Base-by-base conservation (phyloP, 2,797 vertebrate species). In the Rhabdophis nuchalis region DNA sequence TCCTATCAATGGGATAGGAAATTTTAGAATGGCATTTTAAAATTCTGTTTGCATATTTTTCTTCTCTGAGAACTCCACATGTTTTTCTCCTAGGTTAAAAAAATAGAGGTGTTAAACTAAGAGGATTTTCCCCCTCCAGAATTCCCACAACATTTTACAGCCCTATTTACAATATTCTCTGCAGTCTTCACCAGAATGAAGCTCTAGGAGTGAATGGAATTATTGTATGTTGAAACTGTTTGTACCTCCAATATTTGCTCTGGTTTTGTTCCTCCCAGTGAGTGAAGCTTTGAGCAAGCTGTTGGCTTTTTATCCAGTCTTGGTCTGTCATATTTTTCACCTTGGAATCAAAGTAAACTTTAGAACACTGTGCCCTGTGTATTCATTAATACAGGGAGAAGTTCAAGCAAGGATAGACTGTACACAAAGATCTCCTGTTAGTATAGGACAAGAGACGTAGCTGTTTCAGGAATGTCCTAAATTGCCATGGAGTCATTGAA, bases 191-290 rank as follows among this genome's bases (percentile, higher is more conserved):
- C 10, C 91, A 86, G 85, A 85, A 36, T 93, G 57, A 32, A 32
- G 92, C 89, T 57, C 27, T 46, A 93, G 92, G 20, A 18, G 14
- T 54, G 72, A 88, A 57, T 89, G 50, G 90, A 86, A 32, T 58
- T 87, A 36, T 36, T 82, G 87, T 92, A 54, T 61, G 50, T 56
- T 91, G 64, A 91, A 91, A 88, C 68, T 85, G 88, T 88, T 87
- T 87, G 52, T 52, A 54, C 46, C 54, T 82, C 93, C 89, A 91
- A 5, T 90, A 85, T 92, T 93, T 93, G 85, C 54, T 50, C 91
- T 16, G 29, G 18, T 9, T 92, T 92, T 85, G 61, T 90, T 85
- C 6, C 41, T 85, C 64, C 13, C n/a, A 46, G 9, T 18, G 56
- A n/a, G 82, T 9, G 60, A 93, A 88, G 52, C 52, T 41, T 29